These are phyloP conservation scores for Paragorgia papillata DNA, from an alignment of 92 coral and sea anemone genomes.

Conservation along the genomic window DNA sequence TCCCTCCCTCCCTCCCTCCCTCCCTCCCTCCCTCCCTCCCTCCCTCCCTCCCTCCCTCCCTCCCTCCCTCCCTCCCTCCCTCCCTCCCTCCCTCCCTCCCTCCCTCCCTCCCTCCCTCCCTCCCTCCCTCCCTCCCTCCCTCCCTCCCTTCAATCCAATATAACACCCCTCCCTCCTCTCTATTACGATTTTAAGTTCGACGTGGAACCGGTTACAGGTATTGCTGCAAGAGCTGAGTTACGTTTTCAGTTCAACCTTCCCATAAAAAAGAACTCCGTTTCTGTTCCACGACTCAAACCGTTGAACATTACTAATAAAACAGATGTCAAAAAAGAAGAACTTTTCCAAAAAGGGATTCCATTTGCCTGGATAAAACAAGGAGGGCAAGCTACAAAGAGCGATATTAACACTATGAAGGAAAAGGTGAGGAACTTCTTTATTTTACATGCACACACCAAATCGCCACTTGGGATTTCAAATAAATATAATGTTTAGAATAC, in stretches of 20 bases:
- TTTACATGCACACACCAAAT: too few relatives aligned
- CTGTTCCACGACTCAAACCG: constrained; percentile 52
- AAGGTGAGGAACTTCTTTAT: too few relatives aligned
- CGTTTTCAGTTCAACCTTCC: constrained; percentile 78
- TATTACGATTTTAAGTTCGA: constrained; percentile 53
- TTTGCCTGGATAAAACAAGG: constrained; percentile 75
- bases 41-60: too few relatives aligned
- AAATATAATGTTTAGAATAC: too few relatives aligned
- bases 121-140: too few relatives aligned
- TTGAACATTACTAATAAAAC: constrained; percentile 52
- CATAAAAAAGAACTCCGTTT: constrained; percentile 45
- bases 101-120: too few relatives aligned
- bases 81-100: too few relatives aligned
- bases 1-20: too few relatives aligned
- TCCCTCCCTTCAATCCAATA: too few relatives aligned
- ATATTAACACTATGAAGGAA: constrained; percentile 34
- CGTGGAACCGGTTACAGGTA: constrained; percentile 82
- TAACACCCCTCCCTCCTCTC: neutral
- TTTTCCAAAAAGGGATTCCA: constrained; percentile 60
- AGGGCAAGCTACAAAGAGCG: constrained; percentile 53
- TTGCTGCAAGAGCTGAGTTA: constrained; percentile 58
- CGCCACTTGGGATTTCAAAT: too few relatives aligned
- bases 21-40: too few relatives aligned
- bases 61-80: too few relatives aligned
- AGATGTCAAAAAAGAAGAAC: constrained; percentile 15